These are phyloP conservation scores for Falco peregrinus DNA, from an alignment of 2,797 vertebrate species.

Conservation along the genomic window DNA sequence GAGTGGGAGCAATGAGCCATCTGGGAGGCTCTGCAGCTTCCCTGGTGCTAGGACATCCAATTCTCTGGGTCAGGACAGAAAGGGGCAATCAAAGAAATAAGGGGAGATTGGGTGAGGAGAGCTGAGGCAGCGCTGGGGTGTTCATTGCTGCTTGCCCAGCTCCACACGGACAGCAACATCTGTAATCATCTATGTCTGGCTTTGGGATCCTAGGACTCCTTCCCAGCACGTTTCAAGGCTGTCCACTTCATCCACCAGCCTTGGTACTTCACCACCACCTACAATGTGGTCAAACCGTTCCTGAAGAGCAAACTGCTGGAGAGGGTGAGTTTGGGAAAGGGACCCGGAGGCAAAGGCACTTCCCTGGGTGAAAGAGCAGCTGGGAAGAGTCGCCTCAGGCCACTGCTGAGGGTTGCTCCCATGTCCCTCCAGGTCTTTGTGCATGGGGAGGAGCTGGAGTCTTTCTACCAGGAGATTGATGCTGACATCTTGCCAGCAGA, in stretches of 20 bases:
- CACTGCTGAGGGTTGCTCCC: not conserved
- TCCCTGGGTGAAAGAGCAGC: not conserved
- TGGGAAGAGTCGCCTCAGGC: not conserved
- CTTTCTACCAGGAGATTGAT: conserved; percentile 88
- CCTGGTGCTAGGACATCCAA: not conserved
- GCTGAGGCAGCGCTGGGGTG: fast-evolving
- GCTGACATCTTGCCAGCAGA: conserved; percentile 88
- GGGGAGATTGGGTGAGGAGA: not conserved
- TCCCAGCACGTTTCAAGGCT: conserved; percentile 96
- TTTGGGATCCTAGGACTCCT: conserved; percentile 86
- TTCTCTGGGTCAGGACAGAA: not conserved
- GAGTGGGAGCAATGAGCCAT: not conserved
- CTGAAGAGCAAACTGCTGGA: conserved; percentile 97
- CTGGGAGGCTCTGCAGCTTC: not conserved
- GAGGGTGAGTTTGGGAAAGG: conserved; percentile 82
- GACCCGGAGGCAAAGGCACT: fast-evolving
- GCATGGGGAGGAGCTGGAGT: conserved; percentile 90
- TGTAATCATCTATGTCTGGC: not conserved
- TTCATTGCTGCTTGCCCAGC: not conserved
- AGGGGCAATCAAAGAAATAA: not conserved
- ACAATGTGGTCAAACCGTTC: conserved; percentile 95
- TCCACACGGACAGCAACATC: not conserved
- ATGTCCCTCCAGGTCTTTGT: conserved; percentile 85
- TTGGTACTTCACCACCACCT: conserved; percentile 99
- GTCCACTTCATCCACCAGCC: conserved; percentile 96